These are phyloP conservation scores for Cariama cristata DNA, from an alignment of 2,113 vertebrate species.

Conservation along the genomic window DNA sequence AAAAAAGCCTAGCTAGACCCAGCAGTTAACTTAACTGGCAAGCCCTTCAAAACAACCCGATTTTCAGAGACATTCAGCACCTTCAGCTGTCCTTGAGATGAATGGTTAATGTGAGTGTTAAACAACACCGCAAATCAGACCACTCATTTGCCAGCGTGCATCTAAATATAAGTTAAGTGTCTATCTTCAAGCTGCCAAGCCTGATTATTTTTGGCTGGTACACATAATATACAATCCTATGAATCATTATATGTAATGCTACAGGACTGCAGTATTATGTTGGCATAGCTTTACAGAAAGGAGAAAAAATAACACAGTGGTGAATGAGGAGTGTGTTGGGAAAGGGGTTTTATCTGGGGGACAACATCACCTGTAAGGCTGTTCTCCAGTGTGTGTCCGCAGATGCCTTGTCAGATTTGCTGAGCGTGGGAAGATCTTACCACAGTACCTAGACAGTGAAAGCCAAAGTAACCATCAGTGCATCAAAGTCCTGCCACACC, in stretches of 20 bases:
- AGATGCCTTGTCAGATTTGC: conserved; percentile 98
- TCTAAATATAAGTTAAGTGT: conserved; percentile 66
- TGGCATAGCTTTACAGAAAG: neutral
- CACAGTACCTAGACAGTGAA: conserved; percentile 88
- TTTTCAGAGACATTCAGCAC: conserved; percentile 64
- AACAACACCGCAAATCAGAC: conserved; percentile 43
- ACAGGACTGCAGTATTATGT: neutral
- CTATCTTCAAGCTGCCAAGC: conserved; percentile 54
- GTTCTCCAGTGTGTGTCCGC: conserved; percentile 97
- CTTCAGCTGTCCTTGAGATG: conserved; percentile 63
- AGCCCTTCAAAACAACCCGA: conserved; percentile 17
- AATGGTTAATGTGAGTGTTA: conserved; percentile 50
- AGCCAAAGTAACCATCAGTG: neutral
- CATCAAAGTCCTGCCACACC: neutral
- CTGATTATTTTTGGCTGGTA: conserved; percentile 64
- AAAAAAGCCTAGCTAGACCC: neutral
- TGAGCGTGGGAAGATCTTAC: conserved; percentile 98
- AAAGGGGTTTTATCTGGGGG: neutral
- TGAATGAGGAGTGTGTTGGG: neutral
- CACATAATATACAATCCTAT: conserved; percentile 35
- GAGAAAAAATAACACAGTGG: neutral
- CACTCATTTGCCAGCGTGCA: conserved; percentile 53
- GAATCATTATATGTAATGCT: conserved; percentile 5
- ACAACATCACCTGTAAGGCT: conserved; percentile 92
- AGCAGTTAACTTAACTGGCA: neutral